These are phyloP conservation scores for Drosophila pegasa DNA, from an alignment of 2,888 invertebrate species.

Conservation along the genomic window DNA sequence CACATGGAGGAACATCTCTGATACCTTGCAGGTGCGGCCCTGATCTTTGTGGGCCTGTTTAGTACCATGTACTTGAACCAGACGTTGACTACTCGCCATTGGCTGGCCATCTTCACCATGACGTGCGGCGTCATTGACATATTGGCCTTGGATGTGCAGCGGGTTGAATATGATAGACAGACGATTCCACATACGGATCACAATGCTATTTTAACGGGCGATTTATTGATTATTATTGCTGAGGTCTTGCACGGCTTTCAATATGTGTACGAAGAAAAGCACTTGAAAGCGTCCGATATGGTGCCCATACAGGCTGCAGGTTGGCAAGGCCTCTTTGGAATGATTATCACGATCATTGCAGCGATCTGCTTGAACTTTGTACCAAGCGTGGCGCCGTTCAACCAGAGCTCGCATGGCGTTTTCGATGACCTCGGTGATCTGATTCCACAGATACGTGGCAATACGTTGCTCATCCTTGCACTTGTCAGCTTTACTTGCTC, in stretches of 20 bases:
- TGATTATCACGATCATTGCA: conserved; percentile 87
- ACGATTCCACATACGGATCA: conserved; percentile 58
- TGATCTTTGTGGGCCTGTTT: conserved; percentile 94
- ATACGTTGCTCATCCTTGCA: conserved; percentile 87
- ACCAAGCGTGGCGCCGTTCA: conserved; percentile 90
- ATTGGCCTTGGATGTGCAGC: conserved; percentile 88
- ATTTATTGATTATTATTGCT: conserved; percentile 90
- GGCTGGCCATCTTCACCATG: conserved; percentile 91
- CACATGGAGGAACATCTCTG: neutral
- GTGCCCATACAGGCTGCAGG: conserved; percentile 96
- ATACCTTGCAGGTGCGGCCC: conserved; percentile 89
- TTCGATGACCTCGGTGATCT: conserved; percentile 95
- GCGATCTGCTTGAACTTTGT: conserved; percentile 93
- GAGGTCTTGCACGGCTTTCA: conserved; percentile 94
- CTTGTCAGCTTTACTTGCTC: conserved; percentile 90
- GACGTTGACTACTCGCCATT: conserved; percentile 88
- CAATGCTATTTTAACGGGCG: conserved; percentile 93
- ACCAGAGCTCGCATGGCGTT: conserved; percentile 89
- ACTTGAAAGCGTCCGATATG: conserved; percentile 92
- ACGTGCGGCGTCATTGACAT: conserved; percentile 90
- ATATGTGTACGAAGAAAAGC: conserved; percentile 98
- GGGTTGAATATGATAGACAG: conserved; percentile 77
- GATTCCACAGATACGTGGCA: conserved; percentile 91
- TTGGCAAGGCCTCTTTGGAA: conserved; percentile 95
- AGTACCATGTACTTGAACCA: conserved; percentile 92